A percentile compares a stretch with the other conserved stretches of the same genome.
Conservation (phyloP, 2,797 vertebrate genomes). For the Lutjanus campechanus region DNA sequence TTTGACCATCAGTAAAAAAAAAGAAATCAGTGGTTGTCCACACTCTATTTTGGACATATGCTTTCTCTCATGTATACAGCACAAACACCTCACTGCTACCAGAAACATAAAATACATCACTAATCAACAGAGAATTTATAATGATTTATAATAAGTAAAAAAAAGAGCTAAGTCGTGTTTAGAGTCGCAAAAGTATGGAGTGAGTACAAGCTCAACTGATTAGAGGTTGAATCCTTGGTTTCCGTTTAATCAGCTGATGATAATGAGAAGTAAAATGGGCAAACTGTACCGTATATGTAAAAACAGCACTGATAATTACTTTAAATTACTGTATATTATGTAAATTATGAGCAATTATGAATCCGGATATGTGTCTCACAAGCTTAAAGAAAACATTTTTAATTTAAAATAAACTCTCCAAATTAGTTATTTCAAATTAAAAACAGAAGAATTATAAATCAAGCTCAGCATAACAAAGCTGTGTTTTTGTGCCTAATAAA, state of each 20-base stretch:
- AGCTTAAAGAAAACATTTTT: not conserved
- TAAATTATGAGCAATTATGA: not conserved
- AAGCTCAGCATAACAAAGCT: not conserved
- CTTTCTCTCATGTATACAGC: too few species aligned
- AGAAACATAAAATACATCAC: not conserved
- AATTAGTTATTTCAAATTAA: not conserved
- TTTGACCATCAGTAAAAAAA: too few species aligned
- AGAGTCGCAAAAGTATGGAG: not conserved
- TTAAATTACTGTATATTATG: not conserved
- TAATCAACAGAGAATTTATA: too few species aligned
- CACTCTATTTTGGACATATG: too few species aligned
- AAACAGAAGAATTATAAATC: too few species aligned
- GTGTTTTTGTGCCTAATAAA: not conserved
- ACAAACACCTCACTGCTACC: not conserved
- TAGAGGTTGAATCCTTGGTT: not conserved
- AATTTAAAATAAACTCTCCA: not conserved
- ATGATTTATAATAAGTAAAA: too few species aligned
- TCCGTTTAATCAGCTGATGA: conserved; percentile 1
- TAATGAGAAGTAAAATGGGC: not conserved
- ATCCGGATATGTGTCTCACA: not conserved
- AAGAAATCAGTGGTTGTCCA: too few species aligned
- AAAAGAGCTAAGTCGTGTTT: not conserved
- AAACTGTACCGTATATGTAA: too few species aligned
- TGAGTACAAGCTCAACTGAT: not conserved
- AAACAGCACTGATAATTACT: not conserved